Evolutionary conservation across 2,888 invertebrate genomes (phyloP), one percentile per base, ranked within the genome.

Genomic region (Rhagium mordax): DNA sequence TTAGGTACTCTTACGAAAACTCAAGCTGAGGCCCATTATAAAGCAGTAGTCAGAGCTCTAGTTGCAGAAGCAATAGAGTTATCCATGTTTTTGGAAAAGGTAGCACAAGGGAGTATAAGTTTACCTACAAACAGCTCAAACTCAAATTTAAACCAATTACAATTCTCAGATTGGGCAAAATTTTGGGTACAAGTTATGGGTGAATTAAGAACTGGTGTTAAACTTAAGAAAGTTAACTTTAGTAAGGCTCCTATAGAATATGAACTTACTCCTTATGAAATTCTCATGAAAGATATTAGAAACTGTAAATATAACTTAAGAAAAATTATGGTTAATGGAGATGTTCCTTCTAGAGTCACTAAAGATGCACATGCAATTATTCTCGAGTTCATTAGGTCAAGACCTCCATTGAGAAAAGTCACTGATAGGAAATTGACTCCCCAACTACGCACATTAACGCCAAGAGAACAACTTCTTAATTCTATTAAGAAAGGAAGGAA

Each of bases 181-280:
- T 94, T 98, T 88, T 97, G 97, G 97, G 94, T 96, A 87, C 97
- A 97, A 91, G 97, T 98, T 55, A 97, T 98, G 86, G 94, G 94
- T 78, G 96, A 98, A 87, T 90, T 98, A 72, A 90, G 98, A 66
- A 94, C 94, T 87, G 98, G 98, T 21, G 97, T 98, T 7, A 94
- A 97, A 86, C 90, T 98, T 86, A 98, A 97, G 90, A 98, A 98
- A 88, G 93, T 95, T 27, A 93, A 93, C 86, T 91, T 91, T 86
- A 92, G 93, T 75, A 90, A 93, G 83, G 92, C 94, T 10, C 94
- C 95, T 7, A 94, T 95, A 74, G 97, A 98, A 88, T 98, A 94
- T 88, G 97, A 97, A 88, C 89, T 98, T 82, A 98, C 98, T 57
- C 98, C 98, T 13, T 98, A 98, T 86, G 98, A 98, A 89, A 97